Base-by-base conservation (phyloP, 2,797 vertebrate genomes). In the Vespertilio murinus region DNA sequence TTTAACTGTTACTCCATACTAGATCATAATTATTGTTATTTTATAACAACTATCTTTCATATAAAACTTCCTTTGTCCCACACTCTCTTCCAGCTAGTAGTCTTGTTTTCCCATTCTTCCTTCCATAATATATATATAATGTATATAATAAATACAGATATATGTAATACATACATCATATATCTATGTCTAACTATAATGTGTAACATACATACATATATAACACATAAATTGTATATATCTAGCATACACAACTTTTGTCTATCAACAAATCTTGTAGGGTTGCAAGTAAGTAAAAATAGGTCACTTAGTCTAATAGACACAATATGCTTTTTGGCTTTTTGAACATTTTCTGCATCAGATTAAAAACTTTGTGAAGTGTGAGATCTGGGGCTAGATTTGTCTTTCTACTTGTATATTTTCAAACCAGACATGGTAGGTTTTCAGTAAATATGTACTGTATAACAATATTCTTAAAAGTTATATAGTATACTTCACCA, bases 401-500 rank as follows among this genome's bases (percentile, higher is more conserved):
- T 85, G 5, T 74, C 52, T 90, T 87, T 40, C 22, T 75, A 47
- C 8, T 70, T 0, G 40, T 35, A 3, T 54, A 54, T 88, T 54
- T 87, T 38, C 40, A 90, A 38, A 45, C 1, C 4, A 14, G 3
- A 61, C 25, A 18, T 35, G 40, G 47, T 45, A 54, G 23, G 14
- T 73, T 7, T 17, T 74, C 13, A n/a, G 9, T 64, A 65, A 94
- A 45, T 79, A 65, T 85, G 61, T 85, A 35, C 25, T 85, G 0
- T n/a, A 25, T 56, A 20, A 35, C 61, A 67, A 80, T 85, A 47
- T 45, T 73, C 49, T 87, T 47, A 70, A 75, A 73, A 22, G 2
- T 35, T 2, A 17, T 40, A 22, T 45, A 70, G 77, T 80, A 30
- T 14, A 74, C n/a, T 86, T 79, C 33, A 95, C 20, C 23, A 95